Percentiles rank a stretch among this genome's conserved stretches.
These are phyloP conservation scores for Fukomys damarensis DNA, from an alignment of 2,113 vertebrate genomes.

Conservation along the genomic window DNA sequence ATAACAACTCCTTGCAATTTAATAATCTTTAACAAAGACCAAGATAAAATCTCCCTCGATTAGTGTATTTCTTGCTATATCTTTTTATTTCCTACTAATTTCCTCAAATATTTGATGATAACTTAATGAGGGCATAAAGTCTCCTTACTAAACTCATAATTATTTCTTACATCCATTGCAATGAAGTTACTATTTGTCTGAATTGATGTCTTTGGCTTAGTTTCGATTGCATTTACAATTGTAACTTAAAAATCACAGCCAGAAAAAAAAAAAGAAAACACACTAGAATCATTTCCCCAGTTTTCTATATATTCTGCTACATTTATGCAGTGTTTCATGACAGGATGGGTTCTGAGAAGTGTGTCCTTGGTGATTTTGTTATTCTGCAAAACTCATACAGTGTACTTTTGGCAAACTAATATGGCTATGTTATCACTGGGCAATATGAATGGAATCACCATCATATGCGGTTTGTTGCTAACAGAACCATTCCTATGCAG, in stretches of 20 bases:
- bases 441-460: not conserved
- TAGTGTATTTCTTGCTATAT: not conserved
- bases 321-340: not conserved
- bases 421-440: no score
- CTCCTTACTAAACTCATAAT: not conserved
- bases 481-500: not conserved
- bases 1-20: not conserved
- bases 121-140: not conserved
- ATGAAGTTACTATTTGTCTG: not conserved
- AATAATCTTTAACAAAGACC: not conserved
- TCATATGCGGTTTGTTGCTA: not conserved
- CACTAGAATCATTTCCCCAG: not conserved
- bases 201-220: not conserved
- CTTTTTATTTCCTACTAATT: conserved; percentile 7
- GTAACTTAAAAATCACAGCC: not conserved
- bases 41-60: not conserved
- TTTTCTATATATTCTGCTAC: not conserved
- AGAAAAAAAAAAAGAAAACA: not conserved
- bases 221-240: not conserved
- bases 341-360: not conserved
- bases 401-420: not conserved
- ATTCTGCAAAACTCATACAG: not conserved
- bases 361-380: not conserved
- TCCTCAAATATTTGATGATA: not conserved
- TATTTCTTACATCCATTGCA: not conserved